Percentiles rank a stretch among this genome's conserved stretches.
phyloP scores from a whole-genome alignment of 2,888 invertebrate genomes.

The Beris chalybata region DNA sequence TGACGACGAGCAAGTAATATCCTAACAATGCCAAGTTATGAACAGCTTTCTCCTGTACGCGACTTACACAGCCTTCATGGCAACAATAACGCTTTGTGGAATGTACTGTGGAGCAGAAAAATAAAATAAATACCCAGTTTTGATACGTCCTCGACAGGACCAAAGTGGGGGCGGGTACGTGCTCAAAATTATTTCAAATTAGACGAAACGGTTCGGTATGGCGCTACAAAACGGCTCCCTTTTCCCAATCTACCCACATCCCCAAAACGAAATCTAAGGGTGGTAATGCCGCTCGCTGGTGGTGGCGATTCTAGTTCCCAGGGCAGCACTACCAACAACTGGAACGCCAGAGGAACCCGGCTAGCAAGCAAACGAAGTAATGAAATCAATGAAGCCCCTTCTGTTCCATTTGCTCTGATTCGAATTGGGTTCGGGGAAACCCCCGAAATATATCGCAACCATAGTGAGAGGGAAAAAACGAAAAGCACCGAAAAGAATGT shows the following conservation, averaged over 20 bases:
- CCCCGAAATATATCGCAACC: neutral
- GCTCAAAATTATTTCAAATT: slow-evolving; percentile 34
- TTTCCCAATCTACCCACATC: neutral
- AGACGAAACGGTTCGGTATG: slow-evolving; percentile 23
- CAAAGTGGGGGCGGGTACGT: slow-evolving; percentile 28
- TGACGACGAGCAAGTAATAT: slow-evolving; percentile 30
- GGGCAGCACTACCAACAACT: neutral
- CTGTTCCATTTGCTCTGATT: slow-evolving; percentile 40
- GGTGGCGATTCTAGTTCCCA: slow-evolving; percentile 14
- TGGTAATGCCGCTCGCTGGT: neutral
- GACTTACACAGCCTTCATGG: neutral
- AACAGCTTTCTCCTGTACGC: slow-evolving; percentile 2
- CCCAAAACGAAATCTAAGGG: neutral
- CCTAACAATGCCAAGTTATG: slow-evolving; percentile 5
- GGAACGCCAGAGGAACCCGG: slow-evolving; percentile 6
- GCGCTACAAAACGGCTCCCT: slow-evolving; percentile 13
- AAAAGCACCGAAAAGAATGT: slow-evolving; percentile 36
- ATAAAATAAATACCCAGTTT: slow-evolving; percentile 28
- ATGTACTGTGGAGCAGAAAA: slow-evolving; percentile 7
- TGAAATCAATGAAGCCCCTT: slow-evolving; percentile 40
- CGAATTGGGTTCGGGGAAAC: slow-evolving; percentile 28
- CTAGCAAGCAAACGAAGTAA: slow-evolving; percentile 31
- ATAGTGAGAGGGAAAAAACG: neutral
- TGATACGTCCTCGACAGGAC: slow-evolving; percentile 8
- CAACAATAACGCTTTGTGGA: slow-evolving; percentile 2